Conservation (phyloP, 2,113 vertebrate genomes). For the Grammomys surdaster region DNA sequence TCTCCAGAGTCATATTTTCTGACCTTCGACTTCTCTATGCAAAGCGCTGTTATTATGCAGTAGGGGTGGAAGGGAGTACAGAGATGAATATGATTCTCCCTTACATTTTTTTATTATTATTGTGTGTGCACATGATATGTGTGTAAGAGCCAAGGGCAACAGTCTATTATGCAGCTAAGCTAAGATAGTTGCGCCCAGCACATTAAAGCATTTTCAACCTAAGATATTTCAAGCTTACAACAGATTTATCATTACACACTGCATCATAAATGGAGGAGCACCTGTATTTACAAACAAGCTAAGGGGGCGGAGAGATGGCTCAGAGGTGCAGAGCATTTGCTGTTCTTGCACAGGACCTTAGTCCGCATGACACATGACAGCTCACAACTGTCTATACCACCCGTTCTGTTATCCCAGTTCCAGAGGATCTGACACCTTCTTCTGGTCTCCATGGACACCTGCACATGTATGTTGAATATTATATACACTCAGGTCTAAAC, state of each 20-base stretch:
- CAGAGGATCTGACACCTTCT: neutral
- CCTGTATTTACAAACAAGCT: neutral
- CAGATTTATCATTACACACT: neutral
- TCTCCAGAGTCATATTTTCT: neutral
- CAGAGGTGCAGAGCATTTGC: neutral
- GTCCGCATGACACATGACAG: neutral
- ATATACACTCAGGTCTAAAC: neutral
- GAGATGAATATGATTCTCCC: neutral
- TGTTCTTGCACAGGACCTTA: neutral
- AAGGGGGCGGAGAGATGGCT: neutral
- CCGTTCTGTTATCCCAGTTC: neutral
- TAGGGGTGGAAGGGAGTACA: neutral
- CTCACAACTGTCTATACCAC: too few species aligned
- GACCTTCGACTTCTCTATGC: neutral
- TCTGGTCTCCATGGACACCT: neutral
- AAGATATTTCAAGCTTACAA: neutral
- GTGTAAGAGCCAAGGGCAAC: neutral
- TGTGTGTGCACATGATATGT: neutral
- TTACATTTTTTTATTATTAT: neutral
- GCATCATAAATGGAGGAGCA: neutral
- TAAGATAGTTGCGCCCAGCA: neutral
- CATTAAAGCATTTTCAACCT: neutral
- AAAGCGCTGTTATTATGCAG: neutral
- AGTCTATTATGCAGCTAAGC: neutral
- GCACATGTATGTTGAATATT: neutral